Conservation (phyloP, 2,113 vertebrate genomes). For the Pedionomus torquatus region DNA sequence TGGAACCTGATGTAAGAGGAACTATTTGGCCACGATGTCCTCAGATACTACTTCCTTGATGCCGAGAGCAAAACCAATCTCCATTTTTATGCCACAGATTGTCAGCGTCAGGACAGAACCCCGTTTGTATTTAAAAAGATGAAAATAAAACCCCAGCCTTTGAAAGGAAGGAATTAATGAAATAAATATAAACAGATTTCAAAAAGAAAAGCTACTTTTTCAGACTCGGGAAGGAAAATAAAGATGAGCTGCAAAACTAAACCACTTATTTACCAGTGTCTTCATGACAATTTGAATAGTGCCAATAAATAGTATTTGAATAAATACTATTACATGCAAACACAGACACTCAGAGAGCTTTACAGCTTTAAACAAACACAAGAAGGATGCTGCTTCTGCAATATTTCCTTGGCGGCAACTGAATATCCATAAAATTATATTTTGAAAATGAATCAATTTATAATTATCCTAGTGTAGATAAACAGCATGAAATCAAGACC, state of each 20-base stretch:
- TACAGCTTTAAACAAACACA: not conserved
- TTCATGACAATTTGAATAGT: not conserved
- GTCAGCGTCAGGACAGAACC: not conserved
- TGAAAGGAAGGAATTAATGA: not conserved
- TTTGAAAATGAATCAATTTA: not conserved
- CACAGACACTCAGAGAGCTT: not conserved
- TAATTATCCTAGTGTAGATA: not conserved
- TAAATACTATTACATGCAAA: not conserved
- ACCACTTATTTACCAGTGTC: not conserved
- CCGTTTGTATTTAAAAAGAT: not conserved
- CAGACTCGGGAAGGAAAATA: not conserved
- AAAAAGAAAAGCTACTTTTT: not conserved
- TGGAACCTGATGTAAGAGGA: not conserved
- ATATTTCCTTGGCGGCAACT: not conserved
- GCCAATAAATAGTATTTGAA: not conserved
- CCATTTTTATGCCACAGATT: not conserved
- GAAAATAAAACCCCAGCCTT: not conserved
- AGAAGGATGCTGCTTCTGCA: not conserved
- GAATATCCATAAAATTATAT: not conserved
- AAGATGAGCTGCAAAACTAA: not conserved
- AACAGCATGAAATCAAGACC: not conserved
- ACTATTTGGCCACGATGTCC: not conserved
- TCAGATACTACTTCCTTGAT: not conserved
- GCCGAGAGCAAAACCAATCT: not conserved
- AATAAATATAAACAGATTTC: not conserved